These are phyloP conservation scores for Dastarcus helophoroides DNA, from an alignment of 2,888 invertebrate genomes.

Conservation along the genomic window DNA sequence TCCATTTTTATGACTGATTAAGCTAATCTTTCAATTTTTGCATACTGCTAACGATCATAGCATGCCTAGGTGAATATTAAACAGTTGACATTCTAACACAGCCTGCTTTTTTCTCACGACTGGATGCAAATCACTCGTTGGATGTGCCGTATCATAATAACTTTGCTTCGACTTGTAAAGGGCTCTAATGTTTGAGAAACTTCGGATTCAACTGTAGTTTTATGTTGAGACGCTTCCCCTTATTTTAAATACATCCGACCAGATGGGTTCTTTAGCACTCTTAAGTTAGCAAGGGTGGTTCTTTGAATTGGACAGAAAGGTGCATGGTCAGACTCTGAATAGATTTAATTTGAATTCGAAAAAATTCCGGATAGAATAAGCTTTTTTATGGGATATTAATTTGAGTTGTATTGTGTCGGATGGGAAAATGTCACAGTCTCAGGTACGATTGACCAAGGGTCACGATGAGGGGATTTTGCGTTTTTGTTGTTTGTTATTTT, in stretches of 20 bases:
- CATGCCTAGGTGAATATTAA: conserved; percentile 18
- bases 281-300: too few relatives aligned
- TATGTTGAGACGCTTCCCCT: conserved; percentile 7
- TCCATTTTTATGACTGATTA: conserved; percentile 23
- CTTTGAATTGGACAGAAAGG: conserved; percentile 4
- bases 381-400: conserved; percentile 4
- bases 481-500: conserved; percentile 7
- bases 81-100: conserved; percentile 22
- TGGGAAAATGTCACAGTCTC: conserved; percentile 10
- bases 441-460: conserved; percentile 13
- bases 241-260: conserved; percentile 6
- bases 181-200: neutral
- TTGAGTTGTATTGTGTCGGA: neutral
- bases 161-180: conserved; percentile 1
- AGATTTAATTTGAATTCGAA: conserved; percentile 15
- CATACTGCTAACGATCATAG: conserved; percentile 18
- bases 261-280: neutral
- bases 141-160: conserved; percentile 5
- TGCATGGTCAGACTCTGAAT: conserved; percentile 16
- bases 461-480: conserved; percentile 15
- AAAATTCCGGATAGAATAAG: conserved; percentile 10
- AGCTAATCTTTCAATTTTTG: conserved; percentile 16
- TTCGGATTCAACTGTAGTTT: conserved; percentile 5
- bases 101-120: conserved; percentile 30
- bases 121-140: conserved; percentile 9